These are phyloP conservation scores for Cyphomyrmex costatus DNA, from an alignment of 1,140 invertebrate genomes.

Conservation along the genomic window DNA sequence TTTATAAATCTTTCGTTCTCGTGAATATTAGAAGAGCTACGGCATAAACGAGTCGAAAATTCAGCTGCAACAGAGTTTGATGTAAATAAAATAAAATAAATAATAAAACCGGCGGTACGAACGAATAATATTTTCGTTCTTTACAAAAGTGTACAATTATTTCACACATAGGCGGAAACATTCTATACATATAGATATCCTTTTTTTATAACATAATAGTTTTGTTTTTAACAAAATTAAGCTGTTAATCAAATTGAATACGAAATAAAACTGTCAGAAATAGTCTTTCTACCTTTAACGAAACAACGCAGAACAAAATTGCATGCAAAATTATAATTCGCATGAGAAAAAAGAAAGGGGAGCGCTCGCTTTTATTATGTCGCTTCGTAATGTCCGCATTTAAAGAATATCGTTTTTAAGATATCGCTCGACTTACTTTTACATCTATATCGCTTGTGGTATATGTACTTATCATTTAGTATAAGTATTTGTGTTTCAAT, in stretches of 20 bases:
- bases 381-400: neutral
- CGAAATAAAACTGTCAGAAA: conserved; percentile 15
- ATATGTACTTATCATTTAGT: neutral
- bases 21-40: neutral
- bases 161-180: neutral
- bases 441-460: neutral
- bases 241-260: conserved; percentile 16
- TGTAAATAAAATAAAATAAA: neutral
- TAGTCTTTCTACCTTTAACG: neutral
- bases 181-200: neutral
- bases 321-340: neutral
- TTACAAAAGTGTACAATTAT: neutral
- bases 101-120: neutral
- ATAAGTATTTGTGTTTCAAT: conserved; percentile 19
- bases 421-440: conserved; percentile 16
- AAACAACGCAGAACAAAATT: neutral
- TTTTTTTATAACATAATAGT: conserved; percentile 7
- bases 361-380: neutral
- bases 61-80: neutral
- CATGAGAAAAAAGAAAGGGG: neutral
- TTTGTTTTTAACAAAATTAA: conserved; percentile 15
- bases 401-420: conserved; percentile 4
- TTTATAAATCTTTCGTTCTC: neutral
- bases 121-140: neutral
- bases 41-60: neutral